Conservation (phyloP, 30 jellyfish, hydroid and myxozoan species). For the Mastigias papua region DNA sequence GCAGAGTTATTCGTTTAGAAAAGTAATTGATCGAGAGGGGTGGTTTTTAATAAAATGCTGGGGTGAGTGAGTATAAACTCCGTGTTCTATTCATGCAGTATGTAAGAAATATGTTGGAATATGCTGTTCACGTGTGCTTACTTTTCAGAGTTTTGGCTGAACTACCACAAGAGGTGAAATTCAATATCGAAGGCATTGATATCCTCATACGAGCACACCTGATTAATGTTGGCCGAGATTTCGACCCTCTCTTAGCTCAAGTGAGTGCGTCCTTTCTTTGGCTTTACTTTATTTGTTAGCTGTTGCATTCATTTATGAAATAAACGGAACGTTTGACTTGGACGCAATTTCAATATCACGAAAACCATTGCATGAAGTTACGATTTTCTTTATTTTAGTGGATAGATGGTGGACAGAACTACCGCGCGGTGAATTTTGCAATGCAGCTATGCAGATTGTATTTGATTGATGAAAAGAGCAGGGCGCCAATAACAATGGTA, state of each 20-base stretch:
- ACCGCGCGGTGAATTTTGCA: constrained; percentile 89
- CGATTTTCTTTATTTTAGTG: constrained; percentile 60
- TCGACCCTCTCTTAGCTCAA: constrained; percentile 87
- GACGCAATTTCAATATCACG: too few species aligned
- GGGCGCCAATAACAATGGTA: constrained; percentile 80
- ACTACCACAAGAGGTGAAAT: constrained; percentile 86
- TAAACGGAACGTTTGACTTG: too few species aligned
- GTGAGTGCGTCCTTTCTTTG: constrained; percentile 10
- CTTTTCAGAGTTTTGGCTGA: constrained; percentile 82
- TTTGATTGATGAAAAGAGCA: constrained; percentile 84
- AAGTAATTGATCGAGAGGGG: too few species aligned
- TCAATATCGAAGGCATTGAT: constrained; percentile 94
- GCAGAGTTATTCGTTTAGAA: too few species aligned
- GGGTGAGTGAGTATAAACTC: too few species aligned
- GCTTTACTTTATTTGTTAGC: not conserved
- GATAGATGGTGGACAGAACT: constrained; percentile 89
- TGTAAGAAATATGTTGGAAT: too few species aligned
- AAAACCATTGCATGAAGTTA: too few species aligned
- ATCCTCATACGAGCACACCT: constrained; percentile 91
- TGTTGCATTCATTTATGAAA: too few species aligned
- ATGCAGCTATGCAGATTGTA: constrained; percentile 87
- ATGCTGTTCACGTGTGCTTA: not conserved
- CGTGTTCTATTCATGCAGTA: too few species aligned
- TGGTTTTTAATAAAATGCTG: too few species aligned
- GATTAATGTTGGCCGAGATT: constrained; percentile 84